These are phyloP conservation scores for Rotaria magnacalcarata DNA, from an alignment of 2,888 invertebrate genomes.

Conservation along the genomic window DNA sequence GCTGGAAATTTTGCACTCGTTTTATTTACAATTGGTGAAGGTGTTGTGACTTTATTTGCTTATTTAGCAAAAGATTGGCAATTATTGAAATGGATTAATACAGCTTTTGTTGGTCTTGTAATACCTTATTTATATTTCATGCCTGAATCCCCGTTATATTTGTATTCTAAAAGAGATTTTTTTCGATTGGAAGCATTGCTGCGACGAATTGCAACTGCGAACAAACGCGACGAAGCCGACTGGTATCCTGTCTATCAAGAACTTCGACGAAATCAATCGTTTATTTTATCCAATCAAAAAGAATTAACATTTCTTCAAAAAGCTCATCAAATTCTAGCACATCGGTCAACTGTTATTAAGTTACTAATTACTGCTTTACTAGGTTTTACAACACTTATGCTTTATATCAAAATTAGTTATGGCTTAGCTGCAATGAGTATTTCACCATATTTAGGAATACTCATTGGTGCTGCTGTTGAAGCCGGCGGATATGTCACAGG, in stretches of 20 bases:
- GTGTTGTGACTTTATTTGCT: background rate
- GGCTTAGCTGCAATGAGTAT: background rate
- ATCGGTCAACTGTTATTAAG: background rate
- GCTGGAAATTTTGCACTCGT: background rate
- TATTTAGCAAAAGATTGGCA: constrained; percentile 9
- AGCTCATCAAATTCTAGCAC: background rate
- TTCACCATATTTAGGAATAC: background rate
- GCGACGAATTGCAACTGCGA: background rate
- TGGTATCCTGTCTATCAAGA: constrained; percentile 12
- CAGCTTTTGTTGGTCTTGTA: background rate
- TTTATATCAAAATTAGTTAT: background rate
- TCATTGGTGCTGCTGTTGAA: constrained; percentile 20
- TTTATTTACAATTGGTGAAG: constrained; percentile 24
- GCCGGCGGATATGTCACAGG: background rate
- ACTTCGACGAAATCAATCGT: background rate
- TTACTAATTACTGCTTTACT: background rate
- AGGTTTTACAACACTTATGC: background rate
- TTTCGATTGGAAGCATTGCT: background rate
- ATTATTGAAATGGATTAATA: background rate
- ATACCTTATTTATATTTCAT: constrained; percentile 26
- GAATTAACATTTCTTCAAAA: background rate
- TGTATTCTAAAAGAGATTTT: background rate
- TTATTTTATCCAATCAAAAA: background rate
- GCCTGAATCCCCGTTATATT: background rate
- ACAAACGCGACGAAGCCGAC: background rate